A percentile compares a stretch with the other conserved stretches of the same genome.
phyloP scores from a whole-genome alignment of 2,113 vertebrate genomes.

The Hippocampus guttulatus region DNA sequence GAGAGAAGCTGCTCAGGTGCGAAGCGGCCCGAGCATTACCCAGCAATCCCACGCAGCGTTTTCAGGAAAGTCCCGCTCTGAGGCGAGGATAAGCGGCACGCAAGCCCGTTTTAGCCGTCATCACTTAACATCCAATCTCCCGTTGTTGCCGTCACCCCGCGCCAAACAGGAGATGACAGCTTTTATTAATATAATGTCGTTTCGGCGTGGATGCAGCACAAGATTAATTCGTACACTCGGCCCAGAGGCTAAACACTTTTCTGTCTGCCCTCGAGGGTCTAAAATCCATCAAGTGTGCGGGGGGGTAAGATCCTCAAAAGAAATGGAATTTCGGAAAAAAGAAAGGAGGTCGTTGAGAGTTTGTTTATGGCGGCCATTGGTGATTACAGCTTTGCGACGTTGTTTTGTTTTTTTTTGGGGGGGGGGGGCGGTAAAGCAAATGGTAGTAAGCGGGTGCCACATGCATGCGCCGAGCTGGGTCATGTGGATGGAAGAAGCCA shows the following conservation, averaged over 20 bases:
- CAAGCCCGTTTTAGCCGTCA: slow-evolving; percentile 46
- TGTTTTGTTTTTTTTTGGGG: not conserved
- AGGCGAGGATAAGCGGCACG: slow-evolving; percentile 52
- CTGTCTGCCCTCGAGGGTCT: slow-evolving; percentile 45
- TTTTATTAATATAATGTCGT: slow-evolving; percentile 67
- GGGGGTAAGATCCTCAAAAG: slow-evolving; percentile 20
- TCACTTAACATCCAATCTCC: slow-evolving; percentile 57
- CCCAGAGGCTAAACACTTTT: slow-evolving; percentile 49
- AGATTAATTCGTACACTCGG: slow-evolving; percentile 56
- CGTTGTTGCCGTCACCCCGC: slow-evolving; percentile 40
- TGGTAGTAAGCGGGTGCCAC: slow-evolving; percentile 8
- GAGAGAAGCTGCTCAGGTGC: slow-evolving; percentile 66
- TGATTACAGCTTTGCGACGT: not conserved
- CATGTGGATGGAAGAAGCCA: slow-evolving; percentile 49
- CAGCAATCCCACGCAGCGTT: slow-evolving; percentile 50
- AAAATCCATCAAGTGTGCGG: slow-evolving; percentile 31
- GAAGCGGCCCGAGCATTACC: slow-evolving; percentile 53
- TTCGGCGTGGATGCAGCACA: slow-evolving; percentile 40
- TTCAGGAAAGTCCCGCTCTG: slow-evolving; percentile 21
- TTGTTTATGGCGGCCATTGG: slow-evolving; percentile 13
- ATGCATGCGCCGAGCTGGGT: slow-evolving; percentile 46
- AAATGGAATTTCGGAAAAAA: slow-evolving; percentile 27
- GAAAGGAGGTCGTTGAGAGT: slow-evolving; percentile 21
- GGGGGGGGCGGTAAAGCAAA: not conserved
- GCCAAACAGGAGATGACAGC: slow-evolving; percentile 56